Evolutionary conservation across 2,797 vertebrate genomes (phyloP).

Genomic region (Rhabdomys pumilio): DNA sequence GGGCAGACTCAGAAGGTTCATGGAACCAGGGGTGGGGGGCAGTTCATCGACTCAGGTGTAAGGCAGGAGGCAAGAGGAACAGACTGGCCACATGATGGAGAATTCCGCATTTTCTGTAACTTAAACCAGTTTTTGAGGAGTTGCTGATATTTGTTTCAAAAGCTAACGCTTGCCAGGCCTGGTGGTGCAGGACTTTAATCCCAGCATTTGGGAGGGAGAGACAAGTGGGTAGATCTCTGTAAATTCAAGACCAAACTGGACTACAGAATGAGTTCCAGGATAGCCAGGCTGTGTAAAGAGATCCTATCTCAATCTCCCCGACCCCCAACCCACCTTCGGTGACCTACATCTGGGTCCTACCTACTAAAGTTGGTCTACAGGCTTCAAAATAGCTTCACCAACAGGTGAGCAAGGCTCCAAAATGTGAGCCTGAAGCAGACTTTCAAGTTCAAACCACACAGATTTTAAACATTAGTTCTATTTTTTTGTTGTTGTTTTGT

Average conservation of each 20-base stretch:
- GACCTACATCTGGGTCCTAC: too few species aligned
- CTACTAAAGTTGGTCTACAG: not conserved
- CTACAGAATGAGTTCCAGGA: not conserved
- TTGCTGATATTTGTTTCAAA: not conserved
- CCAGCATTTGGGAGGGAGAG: not conserved
- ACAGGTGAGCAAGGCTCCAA: not conserved
- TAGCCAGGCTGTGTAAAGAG: not conserved
- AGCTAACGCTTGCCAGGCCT: not conserved
- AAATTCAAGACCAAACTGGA: not conserved
- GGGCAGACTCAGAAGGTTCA: not conserved
- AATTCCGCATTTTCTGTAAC: not conserved
- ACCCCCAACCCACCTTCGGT: not conserved
- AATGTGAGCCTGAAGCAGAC: not conserved
- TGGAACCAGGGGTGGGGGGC: too few species aligned
- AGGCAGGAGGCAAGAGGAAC: not conserved
- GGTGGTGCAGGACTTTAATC: not conserved
- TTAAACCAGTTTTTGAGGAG: not conserved
- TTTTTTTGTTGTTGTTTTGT: too few species aligned
- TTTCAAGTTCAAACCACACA: not conserved
- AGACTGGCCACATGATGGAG: not conserved
- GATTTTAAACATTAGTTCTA: not conserved
- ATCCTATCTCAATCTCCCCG: not conserved
- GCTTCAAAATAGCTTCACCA: not conserved
- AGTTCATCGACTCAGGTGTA: not conserved
- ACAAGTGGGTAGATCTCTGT: not conserved